Conservation (phyloP, 1,140 invertebrate genomes). For the Drosophila bipectinata region DNA sequence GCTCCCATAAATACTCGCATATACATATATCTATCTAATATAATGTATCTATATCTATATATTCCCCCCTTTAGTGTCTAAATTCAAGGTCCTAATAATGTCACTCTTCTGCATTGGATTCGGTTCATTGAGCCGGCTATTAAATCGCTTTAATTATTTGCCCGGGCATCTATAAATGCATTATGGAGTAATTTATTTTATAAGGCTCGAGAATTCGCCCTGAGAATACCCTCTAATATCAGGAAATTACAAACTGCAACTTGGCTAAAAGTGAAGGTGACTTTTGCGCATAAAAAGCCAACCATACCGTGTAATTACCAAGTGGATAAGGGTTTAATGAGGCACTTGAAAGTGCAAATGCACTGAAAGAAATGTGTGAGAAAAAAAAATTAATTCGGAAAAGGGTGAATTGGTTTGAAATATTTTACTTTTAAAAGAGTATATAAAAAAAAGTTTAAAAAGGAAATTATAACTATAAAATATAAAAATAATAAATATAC, state of each 20-base stretch:
- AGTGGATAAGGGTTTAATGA: constrained; percentile 43
- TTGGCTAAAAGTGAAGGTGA: not conserved
- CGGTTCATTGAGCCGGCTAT: constrained; percentile 37
- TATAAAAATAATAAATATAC: too few species aligned
- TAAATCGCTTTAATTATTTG: constrained; percentile 47
- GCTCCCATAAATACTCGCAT: not conserved
- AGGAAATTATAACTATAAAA: too few species aligned
- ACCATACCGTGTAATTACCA: constrained; percentile 4
- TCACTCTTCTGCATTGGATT: constrained; percentile 5
- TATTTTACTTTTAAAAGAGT: too few species aligned
- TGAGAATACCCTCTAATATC: not conserved
- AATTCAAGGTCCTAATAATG: constrained; percentile 5
- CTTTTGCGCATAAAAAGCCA: not conserved
- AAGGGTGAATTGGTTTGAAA: too few species aligned
- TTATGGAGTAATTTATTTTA: constrained; percentile 4
- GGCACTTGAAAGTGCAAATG: not conserved
- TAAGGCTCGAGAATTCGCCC: not conserved
- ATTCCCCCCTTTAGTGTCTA: not conserved
- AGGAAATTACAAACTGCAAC: not conserved
- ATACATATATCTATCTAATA: not conserved
- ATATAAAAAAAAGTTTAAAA: too few species aligned
- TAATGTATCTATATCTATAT: not conserved
- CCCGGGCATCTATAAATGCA: constrained; percentile 34
- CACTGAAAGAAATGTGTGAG: not conserved
- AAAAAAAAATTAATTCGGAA: too few species aligned